These are phyloP conservation scores for Zophobas atratus DNA, from an alignment of 1,140 invertebrate genomes.

Conservation along the genomic window DNA sequence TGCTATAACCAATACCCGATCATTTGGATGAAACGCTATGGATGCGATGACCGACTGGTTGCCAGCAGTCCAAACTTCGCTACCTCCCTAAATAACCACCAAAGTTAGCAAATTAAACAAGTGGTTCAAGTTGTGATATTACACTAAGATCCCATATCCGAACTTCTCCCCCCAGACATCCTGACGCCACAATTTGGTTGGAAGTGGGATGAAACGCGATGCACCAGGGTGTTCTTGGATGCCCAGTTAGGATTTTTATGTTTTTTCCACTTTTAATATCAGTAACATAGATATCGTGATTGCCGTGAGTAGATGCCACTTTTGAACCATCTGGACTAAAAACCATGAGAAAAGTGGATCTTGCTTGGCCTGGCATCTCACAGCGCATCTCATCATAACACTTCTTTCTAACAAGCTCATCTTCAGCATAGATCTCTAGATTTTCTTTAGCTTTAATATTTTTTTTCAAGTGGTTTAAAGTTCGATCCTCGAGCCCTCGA, in stretches of 20 bases:
- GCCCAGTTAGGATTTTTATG: conserved; percentile 84
- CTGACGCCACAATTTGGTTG: conserved; percentile 88
- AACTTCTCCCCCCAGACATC: conserved; percentile 92
- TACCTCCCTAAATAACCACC: conserved; percentile 78
- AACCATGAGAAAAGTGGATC: conserved; percentile 88
- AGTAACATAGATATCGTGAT: conserved; percentile 93
- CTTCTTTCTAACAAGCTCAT: conserved; percentile 70
- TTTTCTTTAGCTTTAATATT: conserved; percentile 52
- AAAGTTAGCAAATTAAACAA: conserved; percentile 28
- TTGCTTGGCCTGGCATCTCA: conserved; percentile 81
- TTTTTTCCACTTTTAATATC: conserved; percentile 86
- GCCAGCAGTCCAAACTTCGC: conserved; percentile 85
- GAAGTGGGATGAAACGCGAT: conserved; percentile 91
- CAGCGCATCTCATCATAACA: conserved; percentile 73
- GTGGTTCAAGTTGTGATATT: conserved; percentile 65
- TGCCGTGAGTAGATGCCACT: conserved; percentile 92
- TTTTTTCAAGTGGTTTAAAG: conserved; percentile 47
- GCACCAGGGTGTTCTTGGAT: conserved; percentile 94
- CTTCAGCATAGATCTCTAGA: conserved; percentile 71
- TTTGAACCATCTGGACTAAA: conserved; percentile 89
- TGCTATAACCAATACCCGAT: conserved; percentile 87
- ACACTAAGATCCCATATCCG: conserved; percentile 93
- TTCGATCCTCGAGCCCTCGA: conserved; percentile 54
- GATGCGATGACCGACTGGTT: conserved; percentile 86
- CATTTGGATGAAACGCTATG: conserved; percentile 88